These are phyloP conservation scores for Busseola fusca DNA, from an alignment of 2,888 invertebrate genomes.

Conservation along the genomic window DNA sequence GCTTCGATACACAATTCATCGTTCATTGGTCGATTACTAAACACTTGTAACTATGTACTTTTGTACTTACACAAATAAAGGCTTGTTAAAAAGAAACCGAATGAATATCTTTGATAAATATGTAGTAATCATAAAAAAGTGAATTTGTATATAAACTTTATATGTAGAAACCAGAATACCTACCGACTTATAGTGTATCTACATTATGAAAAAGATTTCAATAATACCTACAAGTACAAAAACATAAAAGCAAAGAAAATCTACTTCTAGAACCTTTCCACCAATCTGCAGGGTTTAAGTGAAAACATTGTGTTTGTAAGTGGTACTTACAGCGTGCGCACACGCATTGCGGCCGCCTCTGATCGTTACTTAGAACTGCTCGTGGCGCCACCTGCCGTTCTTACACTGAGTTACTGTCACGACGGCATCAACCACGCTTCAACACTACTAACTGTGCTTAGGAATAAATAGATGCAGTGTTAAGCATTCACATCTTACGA, in stretches of 20 bases:
- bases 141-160: not conserved
- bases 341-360: conserved; percentile 42
- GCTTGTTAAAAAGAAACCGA: not conserved
- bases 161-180: not conserved
- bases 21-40: conserved; percentile 54
- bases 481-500: not conserved
- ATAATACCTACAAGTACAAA: not conserved
- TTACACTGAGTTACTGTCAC: conserved; percentile 37
- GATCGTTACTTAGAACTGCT: conserved; percentile 47
- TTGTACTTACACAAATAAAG: conserved; percentile 7
- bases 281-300: conserved; percentile 23
- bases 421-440: conserved; percentile 15
- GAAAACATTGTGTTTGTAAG: conserved; percentile 42
- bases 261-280: not conserved
- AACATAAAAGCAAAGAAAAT: not conserved
- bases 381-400: conserved; percentile 49
- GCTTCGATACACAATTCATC: conserved; percentile 42
- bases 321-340: conserved; percentile 44
- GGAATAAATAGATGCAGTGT: not conserved
- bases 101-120: not conserved
- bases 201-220: not conserved
- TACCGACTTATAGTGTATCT: not conserved
- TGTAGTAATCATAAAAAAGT: not conserved
- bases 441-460: conserved; percentile 21
- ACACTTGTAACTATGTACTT: conserved; percentile 13